Evolutionary conservation across 2,888 invertebrate species (phyloP).

Genomic region (Petrophora chlorosata): DNA sequence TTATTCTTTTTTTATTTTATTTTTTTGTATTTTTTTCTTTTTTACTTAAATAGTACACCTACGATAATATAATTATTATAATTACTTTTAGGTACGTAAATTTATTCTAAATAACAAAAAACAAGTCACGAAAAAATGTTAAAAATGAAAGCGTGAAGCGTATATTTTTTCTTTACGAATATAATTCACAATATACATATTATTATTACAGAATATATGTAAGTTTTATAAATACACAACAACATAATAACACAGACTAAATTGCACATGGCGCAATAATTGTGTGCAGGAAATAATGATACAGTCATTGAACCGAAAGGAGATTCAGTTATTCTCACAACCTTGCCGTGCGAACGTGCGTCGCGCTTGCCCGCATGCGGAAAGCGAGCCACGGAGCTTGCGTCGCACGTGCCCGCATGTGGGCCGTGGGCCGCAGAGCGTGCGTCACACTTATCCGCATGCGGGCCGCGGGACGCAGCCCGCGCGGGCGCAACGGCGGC

Average conservation of each 20-base stretch:
- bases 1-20: conserved; percentile 58
- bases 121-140: conserved; percentile 80
- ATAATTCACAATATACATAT: conserved; percentile 83
- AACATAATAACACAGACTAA: conserved; percentile 83
- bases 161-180: conserved; percentile 79
- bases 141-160: conserved; percentile 82
- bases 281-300: conserved; percentile 78
- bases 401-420: conserved; percentile 32
- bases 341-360: conserved; percentile 53
- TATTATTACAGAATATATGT: conserved; percentile 79
- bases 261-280: conserved; percentile 80
- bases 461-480: conserved; percentile 22
- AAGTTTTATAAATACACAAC: conserved; percentile 81
- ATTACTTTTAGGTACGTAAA: conserved; percentile 83
- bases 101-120: conserved; percentile 83
- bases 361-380: conserved; percentile 6
- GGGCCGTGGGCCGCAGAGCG: conserved; percentile 9
- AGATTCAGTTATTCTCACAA: conserved; percentile 80
- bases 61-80: conserved; percentile 81
- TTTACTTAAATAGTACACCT: conserved; percentile 57
- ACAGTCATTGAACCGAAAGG: conserved; percentile 80
- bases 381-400: conserved; percentile 31
- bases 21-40: conserved; percentile 57
- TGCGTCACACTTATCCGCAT: conserved; percentile 31
- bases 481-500: conserved; percentile 29